These are phyloP conservation scores for Diglossa cyanea DNA, from an alignment of 2,797 vertebrate genomes.

Conservation along the genomic window DNA sequence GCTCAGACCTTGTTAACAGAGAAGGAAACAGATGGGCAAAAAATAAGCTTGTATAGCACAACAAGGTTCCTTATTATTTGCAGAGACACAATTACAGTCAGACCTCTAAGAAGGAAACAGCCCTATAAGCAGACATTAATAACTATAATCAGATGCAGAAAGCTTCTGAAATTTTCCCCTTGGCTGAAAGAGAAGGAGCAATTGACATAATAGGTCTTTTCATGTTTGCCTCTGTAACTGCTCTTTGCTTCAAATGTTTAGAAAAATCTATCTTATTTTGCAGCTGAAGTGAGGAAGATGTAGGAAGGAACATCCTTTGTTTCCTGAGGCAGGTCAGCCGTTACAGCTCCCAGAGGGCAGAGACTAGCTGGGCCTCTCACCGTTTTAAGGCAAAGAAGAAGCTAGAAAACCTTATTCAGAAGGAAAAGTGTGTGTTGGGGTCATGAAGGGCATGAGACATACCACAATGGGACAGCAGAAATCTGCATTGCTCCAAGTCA, in stretches of 20 bases:
- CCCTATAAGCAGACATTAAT: not conserved
- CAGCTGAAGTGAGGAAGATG: not conserved
- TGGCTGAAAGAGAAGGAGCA: not conserved
- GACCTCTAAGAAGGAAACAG: not conserved
- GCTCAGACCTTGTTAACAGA: slow-evolving; percentile 78
- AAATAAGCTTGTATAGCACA: not conserved
- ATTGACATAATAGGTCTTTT: not conserved
- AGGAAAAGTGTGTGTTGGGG: not conserved
- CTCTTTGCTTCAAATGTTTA: not conserved
- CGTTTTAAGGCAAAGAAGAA: not conserved
- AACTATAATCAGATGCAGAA: slow-evolving; percentile 10
- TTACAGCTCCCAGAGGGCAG: not conserved
- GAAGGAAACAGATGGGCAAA: slow-evolving; percentile 3
- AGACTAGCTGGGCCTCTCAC: not conserved
- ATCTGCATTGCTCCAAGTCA: not conserved
- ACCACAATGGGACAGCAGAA: not conserved
- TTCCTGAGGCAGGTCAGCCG: not conserved
- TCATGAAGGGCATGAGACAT: not conserved
- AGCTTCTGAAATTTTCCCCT: not conserved
- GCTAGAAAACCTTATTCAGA: not conserved
- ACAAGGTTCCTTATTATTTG: not conserved
- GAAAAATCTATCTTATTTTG: not conserved
- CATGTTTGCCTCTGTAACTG: not conserved
- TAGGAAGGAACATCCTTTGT: not conserved
- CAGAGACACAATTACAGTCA: not conserved